A percentile compares a stretch with the other conserved stretches of the same genome.
Evolutionary conservation across 2,113 vertebrate genomes (phyloP).

Genomic region (Plecturocebus donacophilus): DNA sequence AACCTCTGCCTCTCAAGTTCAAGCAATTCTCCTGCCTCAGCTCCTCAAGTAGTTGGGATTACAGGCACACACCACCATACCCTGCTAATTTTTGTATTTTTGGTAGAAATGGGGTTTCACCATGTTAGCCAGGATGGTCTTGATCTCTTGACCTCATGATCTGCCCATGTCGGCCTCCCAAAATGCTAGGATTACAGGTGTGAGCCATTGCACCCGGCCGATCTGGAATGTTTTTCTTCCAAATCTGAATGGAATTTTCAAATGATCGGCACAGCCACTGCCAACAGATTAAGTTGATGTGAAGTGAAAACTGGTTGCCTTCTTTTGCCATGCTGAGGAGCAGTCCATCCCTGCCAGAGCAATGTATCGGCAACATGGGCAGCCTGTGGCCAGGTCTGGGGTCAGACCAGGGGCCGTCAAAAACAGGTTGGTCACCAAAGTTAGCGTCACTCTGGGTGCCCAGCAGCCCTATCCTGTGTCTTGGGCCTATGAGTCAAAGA

Average conservation of each 20-base stretch:
- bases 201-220: too few relatives aligned
- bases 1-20: too few relatives aligned
- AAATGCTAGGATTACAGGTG: too few relatives aligned
- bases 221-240: not conserved
- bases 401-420: not conserved
- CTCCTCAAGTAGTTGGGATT: too few relatives aligned
- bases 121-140: too few relatives aligned
- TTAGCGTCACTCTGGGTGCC: not conserved
- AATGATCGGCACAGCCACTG: not conserved
- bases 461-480: conserved; percentile 3
- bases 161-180: too few relatives aligned
- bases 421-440: not conserved
- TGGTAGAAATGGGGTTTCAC: too few relatives aligned
- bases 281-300: not conserved
- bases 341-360: not conserved
- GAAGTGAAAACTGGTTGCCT: not conserved
- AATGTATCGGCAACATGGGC: not conserved
- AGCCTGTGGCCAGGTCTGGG: not conserved
- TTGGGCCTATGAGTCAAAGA: conserved; percentile 35
- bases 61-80: too few relatives aligned
- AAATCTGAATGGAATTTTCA: not conserved
- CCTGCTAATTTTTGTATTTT: too few relatives aligned
- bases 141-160: too few relatives aligned
- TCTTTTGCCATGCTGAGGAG: not conserved
- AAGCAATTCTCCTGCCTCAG: too few relatives aligned